Evolutionary conservation across 2,797 vertebrate genomes (phyloP).

Genomic region (Smutsia temminckii): DNA sequence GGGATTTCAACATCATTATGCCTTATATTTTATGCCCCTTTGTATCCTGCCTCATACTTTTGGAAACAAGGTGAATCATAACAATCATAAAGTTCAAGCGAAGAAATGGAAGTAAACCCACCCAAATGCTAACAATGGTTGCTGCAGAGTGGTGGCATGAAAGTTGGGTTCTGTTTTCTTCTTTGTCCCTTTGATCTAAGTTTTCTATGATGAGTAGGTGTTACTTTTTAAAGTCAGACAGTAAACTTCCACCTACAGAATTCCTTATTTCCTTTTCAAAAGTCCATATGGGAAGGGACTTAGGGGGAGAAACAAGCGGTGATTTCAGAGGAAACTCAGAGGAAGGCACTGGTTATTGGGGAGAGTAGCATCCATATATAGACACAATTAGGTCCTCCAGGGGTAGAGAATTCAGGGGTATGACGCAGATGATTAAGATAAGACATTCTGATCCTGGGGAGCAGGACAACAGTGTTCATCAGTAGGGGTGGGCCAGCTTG

Average conservation of each 20-base stretch:
- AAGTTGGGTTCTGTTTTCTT: slow-evolving; percentile 30
- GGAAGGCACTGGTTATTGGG: background rate
- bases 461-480: background rate
- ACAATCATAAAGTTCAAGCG: background rate
- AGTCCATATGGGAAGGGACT: background rate
- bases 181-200: background rate
- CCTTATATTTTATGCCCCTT: background rate
- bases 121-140: background rate
- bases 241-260: background rate
- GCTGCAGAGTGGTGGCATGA: background rate
- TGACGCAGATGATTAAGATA: background rate
- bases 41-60: background rate
- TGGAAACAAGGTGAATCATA: background rate
- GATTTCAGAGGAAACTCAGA: slow-evolving; percentile 5
- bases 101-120: background rate
- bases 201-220: background rate
- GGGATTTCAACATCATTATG: background rate
- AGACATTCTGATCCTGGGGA: background rate
- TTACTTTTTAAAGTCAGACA: background rate
- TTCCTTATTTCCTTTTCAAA: slow-evolving; percentile 20
- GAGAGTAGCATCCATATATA: background rate
- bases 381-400: background rate
- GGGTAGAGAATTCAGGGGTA: background rate
- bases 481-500: no score
- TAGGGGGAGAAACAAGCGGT: background rate